Percentiles rank a stretch among this genome's conserved stretches.
Conservation (phyloP, 2,797 vertebrate species). For the Clamator glandarius region DNA sequence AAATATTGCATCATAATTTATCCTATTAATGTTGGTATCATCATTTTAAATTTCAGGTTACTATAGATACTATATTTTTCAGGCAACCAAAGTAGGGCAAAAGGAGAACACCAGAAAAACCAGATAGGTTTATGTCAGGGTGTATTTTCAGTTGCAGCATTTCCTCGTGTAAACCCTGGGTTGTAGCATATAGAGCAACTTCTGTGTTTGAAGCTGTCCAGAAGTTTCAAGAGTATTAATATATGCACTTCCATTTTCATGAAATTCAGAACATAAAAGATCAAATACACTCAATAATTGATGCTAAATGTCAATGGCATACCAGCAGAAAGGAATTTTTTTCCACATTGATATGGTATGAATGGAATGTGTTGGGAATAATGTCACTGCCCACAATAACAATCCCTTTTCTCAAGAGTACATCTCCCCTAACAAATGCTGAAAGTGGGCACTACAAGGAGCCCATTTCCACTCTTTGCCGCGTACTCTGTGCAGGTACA, state of each 20-base stretch:
- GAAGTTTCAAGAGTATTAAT: neutral
- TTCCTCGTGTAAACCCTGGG: neutral
- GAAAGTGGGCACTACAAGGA: neutral
- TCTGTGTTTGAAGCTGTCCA: neutral
- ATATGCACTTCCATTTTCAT: neutral
- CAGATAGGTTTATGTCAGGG: neutral
- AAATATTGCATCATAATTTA: slow-evolving; percentile 60
- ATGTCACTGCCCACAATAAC: neutral
- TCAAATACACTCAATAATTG: neutral
- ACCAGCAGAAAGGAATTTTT: slow-evolving; percentile 32
- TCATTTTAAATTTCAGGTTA: slow-evolving; percentile 30
- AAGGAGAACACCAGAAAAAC: neutral
- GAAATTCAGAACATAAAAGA: neutral
- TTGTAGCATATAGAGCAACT: neutral
- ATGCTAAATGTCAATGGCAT: slow-evolving; percentile 5
- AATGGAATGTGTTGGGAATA: neutral
- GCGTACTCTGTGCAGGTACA: neutral
- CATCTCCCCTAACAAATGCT: neutral
- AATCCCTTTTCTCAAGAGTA: neutral
- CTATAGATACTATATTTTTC: slow-evolving; percentile 27
- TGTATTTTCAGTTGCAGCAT: slow-evolving; percentile 6
- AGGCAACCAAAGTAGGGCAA: neutral
- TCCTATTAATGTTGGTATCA: slow-evolving; percentile 28
- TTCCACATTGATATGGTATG: neutral
- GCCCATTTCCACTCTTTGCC: neutral